These are phyloP conservation scores for Petroica traversi DNA, from an alignment of 2,113 vertebrate genomes.

Conservation along the genomic window DNA sequence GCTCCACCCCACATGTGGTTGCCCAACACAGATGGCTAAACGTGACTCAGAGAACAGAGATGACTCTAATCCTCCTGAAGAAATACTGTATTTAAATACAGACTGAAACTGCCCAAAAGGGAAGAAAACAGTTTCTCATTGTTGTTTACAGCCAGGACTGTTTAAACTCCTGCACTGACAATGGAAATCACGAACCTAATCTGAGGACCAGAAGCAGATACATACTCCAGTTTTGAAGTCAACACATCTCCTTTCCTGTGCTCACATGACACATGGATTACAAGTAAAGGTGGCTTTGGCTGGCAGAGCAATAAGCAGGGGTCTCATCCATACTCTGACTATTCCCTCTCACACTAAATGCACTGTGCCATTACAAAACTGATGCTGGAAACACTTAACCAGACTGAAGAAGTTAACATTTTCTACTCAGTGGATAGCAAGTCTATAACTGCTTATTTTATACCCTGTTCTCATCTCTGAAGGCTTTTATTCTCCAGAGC, in stretches of 20 bases:
- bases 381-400: not conserved
- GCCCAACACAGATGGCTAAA: not conserved
- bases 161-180: not conserved
- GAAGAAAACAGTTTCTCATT: not conserved
- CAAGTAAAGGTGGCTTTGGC: not conserved
- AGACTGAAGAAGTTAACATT: constrained; percentile 23
- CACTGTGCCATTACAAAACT: not conserved
- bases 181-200: not conserved
- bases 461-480: constrained; percentile 52
- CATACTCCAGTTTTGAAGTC: not conserved
- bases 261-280: not conserved
- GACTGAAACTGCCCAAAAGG: not conserved
- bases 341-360: not conserved
- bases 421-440: not conserved
- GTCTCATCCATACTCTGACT: not conserved
- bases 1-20: not conserved
- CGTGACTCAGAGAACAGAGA: not conserved
- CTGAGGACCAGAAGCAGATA: not conserved
- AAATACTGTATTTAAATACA: not conserved
- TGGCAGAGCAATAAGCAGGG: not conserved
- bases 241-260: not conserved
- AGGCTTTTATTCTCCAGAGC: constrained; percentile 54
- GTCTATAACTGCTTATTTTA: constrained; percentile 32
- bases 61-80: not conserved
- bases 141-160: not conserved